A percentile compares a stretch with the other conserved stretches of the same genome.
Evolutionary conservation across 2,888 invertebrate genomes (phyloP).

Genomic region (Melanophora roralis): DNA sequence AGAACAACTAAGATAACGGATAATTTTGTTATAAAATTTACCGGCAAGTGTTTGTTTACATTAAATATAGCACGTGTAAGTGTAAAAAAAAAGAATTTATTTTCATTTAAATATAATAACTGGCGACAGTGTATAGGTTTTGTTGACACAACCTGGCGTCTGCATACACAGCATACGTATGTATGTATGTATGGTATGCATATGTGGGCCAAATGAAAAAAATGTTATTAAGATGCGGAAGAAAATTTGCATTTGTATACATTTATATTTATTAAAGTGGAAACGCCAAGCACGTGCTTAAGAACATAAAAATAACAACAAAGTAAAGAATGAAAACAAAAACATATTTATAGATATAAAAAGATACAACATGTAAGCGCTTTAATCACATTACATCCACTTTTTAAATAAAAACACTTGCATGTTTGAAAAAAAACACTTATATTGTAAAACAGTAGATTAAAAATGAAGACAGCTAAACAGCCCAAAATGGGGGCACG

Average conservation of each 20-base stretch:
- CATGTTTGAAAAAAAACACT: neutral
- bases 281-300: constrained; percentile 37
- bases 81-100: constrained; percentile 5
- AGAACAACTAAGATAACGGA: constrained; percentile 23
- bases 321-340: neutral
- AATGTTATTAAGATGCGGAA: constrained; percentile 24
- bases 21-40: neutral
- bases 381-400: neutral
- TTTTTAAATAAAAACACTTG: neutral
- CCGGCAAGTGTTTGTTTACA: constrained; percentile 49
- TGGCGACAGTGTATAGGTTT: neutral
- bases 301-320: neutral
- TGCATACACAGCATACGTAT: too few species aligned
- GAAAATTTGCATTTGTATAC: neutral
- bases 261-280: neutral
- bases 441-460: neutral
- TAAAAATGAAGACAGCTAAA: too few species aligned
- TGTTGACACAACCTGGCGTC: too few species aligned
- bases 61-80: constrained; percentile 40
- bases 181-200: neutral
- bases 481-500: too few species aligned
- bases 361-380: neutral
- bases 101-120: constrained; percentile 21
- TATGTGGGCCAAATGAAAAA: neutral
- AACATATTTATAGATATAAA: neutral